Evolutionary conservation across 2,888 invertebrate genomes (phyloP), one percentile per base, ranked within the genome.

Genomic region (Tetrapedia diversipes): DNA sequence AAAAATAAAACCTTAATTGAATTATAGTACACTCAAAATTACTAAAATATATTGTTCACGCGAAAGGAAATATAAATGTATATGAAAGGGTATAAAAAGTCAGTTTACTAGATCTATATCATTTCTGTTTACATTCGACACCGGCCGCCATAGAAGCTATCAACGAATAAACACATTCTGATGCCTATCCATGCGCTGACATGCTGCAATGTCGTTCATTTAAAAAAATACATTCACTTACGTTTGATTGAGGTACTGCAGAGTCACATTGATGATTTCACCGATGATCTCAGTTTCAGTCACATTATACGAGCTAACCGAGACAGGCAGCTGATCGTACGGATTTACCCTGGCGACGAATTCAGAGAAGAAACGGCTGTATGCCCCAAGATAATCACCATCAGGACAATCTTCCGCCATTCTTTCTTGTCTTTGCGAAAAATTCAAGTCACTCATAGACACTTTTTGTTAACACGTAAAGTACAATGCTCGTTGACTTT

Each of bases 241-340:
- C 96, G 95, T 95, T 92, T 95, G 95, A 84, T 94, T 94, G 87
- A 96, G 93, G 92, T 96, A 96, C 90, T 96, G 95, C 68, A 95
- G 94, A 60, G 94, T 94, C 95, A 96, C 96, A 91, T 95, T 95
- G 72, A 96, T 93, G 79, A 96, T 94, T 90, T 96, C 96, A 56
- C 96, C 96, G 84, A 94, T 93, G 73, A 96, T 92, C 92, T 96
- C 96, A 11, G 93, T 92, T 85, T 95, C 94, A 51, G 94, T 93
- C 86, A 96, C 93, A 79, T 95, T 94, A 90, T 95, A 95, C 81
- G 94, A 94, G 81, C 94, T 94, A 74, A 95, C 94, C 89, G 95
- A 94, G 57, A 96, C 95, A 64, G 96, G 96, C 84, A 96, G 92
- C 89, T 95, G 96, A 91, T 96, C 96, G 84, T 94, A 94, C 1